A percentile compares a stretch with the other conserved stretches of the same genome.
phyloP scores from a whole-genome alignment of 2,888 invertebrate genomes.

The Notodonta dromedarius region DNA sequence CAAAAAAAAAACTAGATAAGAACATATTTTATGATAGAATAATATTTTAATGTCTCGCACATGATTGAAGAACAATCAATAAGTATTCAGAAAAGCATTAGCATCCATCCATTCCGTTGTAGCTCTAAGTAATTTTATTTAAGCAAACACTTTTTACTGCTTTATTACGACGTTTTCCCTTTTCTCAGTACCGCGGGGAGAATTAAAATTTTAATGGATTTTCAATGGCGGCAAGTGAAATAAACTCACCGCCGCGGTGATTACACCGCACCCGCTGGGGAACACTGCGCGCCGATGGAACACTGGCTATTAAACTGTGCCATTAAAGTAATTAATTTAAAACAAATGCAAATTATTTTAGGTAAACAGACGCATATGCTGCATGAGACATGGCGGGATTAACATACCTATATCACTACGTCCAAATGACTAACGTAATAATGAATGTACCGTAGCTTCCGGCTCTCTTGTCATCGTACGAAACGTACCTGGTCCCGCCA shows the following conservation, averaged over 20 bases:
- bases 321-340: conserved; percentile 37
- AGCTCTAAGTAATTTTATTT: conserved; percentile 42
- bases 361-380: conserved; percentile 16
- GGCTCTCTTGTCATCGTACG: too few species aligned
- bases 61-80: conserved; percentile 33
- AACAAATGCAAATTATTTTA: conserved; percentile 31
- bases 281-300: conserved; percentile 24
- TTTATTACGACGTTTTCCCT: conserved; percentile 49
- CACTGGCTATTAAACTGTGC: conserved; percentile 35
- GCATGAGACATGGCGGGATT: neutral
- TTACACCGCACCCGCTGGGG: conserved; percentile 37
- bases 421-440: too few species aligned
- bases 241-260: conserved; percentile 46
- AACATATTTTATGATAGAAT: too few species aligned
- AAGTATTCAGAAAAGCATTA: conserved; percentile 37
- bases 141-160: conserved; percentile 41
- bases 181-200: conserved; percentile 35
- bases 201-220: conserved; percentile 60
- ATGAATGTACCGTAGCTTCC: too few species aligned
- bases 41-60: conserved; percentile 5
- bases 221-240: conserved; percentile 57
- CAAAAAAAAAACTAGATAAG: too few species aligned
- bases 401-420: too few species aligned
- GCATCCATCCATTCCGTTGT: conserved; percentile 28
- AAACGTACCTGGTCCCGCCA: too few species aligned